Evolutionary conservation across 2,888 invertebrate genomes (phyloP).

Genomic region (Callimorpha dominula): DNA sequence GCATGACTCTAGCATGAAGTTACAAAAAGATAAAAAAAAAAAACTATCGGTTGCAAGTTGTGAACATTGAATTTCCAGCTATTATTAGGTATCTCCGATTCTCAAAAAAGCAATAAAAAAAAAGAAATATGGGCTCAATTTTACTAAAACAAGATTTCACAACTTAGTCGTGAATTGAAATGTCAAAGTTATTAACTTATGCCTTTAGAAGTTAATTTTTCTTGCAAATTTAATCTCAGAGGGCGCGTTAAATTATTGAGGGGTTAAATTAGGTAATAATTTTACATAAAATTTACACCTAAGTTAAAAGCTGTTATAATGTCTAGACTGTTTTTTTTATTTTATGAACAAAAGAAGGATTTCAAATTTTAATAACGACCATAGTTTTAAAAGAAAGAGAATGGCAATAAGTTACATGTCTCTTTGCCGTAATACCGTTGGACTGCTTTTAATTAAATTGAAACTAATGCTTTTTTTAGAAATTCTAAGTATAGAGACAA

Average conservation of each 20-base stretch:
- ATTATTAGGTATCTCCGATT: too few relatives aligned
- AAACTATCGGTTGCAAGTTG: too few relatives aligned
- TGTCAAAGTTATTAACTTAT: background rate
- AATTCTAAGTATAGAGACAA: background rate
- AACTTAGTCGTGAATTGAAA: background rate
- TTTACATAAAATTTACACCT: conserved; percentile 9
- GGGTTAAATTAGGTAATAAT: background rate
- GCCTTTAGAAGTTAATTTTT: background rate
- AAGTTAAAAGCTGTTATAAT: conserved; percentile 27
- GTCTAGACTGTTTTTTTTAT: conserved; percentile 41
- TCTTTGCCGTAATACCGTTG: background rate
- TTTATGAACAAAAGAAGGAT: conserved; percentile 26
- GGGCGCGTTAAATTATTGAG: background rate
- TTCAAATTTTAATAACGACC: conserved; percentile 36
- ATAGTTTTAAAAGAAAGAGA: conserved; percentile 12
- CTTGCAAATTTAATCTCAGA: background rate
- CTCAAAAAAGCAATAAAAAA: too few relatives aligned
- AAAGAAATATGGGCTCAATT: too few relatives aligned
- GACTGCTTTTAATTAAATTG: background rate
- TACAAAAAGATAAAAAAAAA: too few relatives aligned
- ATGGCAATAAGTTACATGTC: background rate
- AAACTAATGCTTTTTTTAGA: background rate
- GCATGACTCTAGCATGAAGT: too few relatives aligned
- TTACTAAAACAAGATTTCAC: background rate
- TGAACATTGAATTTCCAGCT: too few relatives aligned